Evolutionary conservation across 1,140 invertebrate genomes (phyloP), one percentile per base, ranked within the genome.

Genomic region (Leptinotarsa lineolata): DNA sequence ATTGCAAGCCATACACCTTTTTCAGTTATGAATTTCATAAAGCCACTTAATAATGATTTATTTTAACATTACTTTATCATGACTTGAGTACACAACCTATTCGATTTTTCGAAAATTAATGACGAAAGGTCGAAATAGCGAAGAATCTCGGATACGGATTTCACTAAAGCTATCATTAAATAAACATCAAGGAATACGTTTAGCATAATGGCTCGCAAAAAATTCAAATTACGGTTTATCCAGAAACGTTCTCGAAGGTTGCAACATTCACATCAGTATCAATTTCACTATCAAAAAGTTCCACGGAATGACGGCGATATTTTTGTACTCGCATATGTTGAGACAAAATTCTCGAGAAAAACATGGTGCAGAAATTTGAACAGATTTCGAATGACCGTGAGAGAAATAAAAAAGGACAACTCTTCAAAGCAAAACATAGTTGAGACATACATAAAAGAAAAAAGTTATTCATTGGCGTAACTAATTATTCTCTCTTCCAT

Each of bases 181-280:
- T 63, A 63, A 63, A 63, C 61, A 63, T 63, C 61, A 63, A 63
- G 61, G 61, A 63, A 20, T 63, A 63, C 24, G 61, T 63, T 63
- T 63, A 63, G 61, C 61, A 63, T 63, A 63, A 63, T 63, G 20
- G 61, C 13, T 63, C n/a, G 24, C 20, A 20, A 63, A 63, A 63
- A 63, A 63, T 22, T 22, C 6, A 22, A 63, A 63, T 63, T 63
- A 24, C 24, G 8, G 48, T 54, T 30, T 63, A 63, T 21, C 20
- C 15, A 30, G 61, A 63, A 63, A 13, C 24, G 20, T 63, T 63
- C 61, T 63, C 12, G 61, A 63, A 30, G 61, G 48, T 54, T 54
- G 48, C 48, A 16, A 54, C 48, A 54, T 63, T 63, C 61, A 63
- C 61, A 63, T 30, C 61, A 21, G 24, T 63, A 63, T 63, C 61